Conservation (phyloP, 1,140 invertebrate species). For the Ptiloglossa arizonensis region DNA sequence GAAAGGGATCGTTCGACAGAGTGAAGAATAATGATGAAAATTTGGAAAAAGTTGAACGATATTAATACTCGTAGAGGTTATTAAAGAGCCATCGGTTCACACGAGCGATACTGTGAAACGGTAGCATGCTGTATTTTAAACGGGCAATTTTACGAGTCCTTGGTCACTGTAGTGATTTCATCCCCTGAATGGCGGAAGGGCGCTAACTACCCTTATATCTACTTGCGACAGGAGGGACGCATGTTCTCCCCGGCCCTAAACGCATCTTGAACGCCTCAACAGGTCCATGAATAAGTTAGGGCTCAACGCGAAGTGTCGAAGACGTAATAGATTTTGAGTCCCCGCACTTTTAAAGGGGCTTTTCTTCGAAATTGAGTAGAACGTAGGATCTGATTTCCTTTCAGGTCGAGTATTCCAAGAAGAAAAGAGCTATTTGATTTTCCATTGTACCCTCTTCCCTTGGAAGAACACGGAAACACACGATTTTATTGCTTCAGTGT, state of each 20-base stretch:
- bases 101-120: slow-evolving; percentile 32
- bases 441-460: neutral
- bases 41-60: no score
- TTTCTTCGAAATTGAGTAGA: slow-evolving; percentile 55
- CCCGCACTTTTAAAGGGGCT: slow-evolving; percentile 46
- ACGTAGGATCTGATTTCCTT: slow-evolving; percentile 35
- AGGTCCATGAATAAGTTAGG: slow-evolving; percentile 82
- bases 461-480: no score
- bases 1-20: no score
- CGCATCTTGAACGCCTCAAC: slow-evolving; percentile 81
- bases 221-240: slow-evolving; percentile 60
- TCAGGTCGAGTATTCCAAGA: neutral
- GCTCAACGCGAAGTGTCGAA: slow-evolving; percentile 65
- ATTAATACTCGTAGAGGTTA: slow-evolving; percentile 31
- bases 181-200: slow-evolving; percentile 70
- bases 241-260: slow-evolving; percentile 73
- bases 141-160: slow-evolving; percentile 80
- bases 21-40: no score
- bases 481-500: neutral
- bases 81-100: slow-evolving; percentile 31
- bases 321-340: slow-evolving; percentile 74
- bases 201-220: slow-evolving; percentile 78
- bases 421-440: slow-evolving; percentile 14
- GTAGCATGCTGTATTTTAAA: slow-evolving; percentile 72
- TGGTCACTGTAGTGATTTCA: slow-evolving; percentile 78